Base-by-base conservation (phyloP, 2,113 vertebrate species). In the Sceloporus undulatus region DNA sequence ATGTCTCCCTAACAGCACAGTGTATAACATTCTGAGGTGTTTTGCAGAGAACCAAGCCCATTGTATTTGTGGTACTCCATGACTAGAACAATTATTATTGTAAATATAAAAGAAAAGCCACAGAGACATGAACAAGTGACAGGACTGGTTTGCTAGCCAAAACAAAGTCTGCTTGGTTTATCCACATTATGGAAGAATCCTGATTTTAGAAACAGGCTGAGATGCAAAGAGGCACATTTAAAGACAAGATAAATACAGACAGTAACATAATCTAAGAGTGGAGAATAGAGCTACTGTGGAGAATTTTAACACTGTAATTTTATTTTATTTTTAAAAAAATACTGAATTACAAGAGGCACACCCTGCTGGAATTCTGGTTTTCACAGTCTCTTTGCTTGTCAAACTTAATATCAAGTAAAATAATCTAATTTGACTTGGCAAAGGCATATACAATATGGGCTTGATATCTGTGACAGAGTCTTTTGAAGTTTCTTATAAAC, bases 341-440 rank as follows among this genome's bases (percentile, higher is more conserved):
- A 92, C 89, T 0, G 84, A 92, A 93, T 80, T 92, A 90, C 83
- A 93, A 93, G 91, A 95, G 95, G 95, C 95, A 96, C 95, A 0
- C 96, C 96, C 97, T 94, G 95, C 96, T 96, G 94, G 95, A 95
- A 96, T 96, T 96, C 95, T 96, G 95, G 95, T 96, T 97, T 97
- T 96, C 95, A 96, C 94, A 97, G 94, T 88, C 95, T 93, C 95
- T 95, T 95, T 95, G 89, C 96, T 96, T 97, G 97, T 97, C 97
- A 97, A 96, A 96, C 94, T 96, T 97, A 96, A 97, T 97, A 97
- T 97, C 94, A 94, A 97, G 95, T 96, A 96, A 97, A 97, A 97
- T 95, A 96, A 96, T 94, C 95, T 97, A 96, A 97, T 97, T 97
- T 95, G 95, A 95, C 96, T 96, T 97, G 96, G 97, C 97, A 97